Percentiles rank a stretch among this genome's conserved stretches.
Evolutionary conservation across 1,140 invertebrate genomes (phyloP).

Genomic region (Brachionus plicatilis): DNA sequence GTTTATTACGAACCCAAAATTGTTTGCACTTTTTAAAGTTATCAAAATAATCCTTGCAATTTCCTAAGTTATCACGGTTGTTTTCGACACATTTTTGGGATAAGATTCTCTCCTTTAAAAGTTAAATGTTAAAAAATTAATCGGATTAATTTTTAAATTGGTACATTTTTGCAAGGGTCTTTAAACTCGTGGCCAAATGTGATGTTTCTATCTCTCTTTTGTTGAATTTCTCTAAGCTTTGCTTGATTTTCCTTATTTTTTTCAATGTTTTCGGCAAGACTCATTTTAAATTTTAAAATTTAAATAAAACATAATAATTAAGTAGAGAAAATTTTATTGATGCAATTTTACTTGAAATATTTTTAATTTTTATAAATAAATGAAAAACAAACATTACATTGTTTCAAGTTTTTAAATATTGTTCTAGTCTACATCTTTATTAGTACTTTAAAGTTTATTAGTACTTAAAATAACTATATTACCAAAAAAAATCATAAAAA

Average conservation of each 20-base stretch:
- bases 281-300: not conserved
- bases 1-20: constrained; percentile 33
- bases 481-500: too few species aligned
- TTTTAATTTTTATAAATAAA: not conserved
- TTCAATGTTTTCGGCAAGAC: not conserved
- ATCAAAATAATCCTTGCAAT: constrained; percentile 38
- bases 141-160: not conserved
- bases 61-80: not conserved
- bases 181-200: constrained; percentile 28
- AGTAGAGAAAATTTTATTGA: not conserved
- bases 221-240: constrained; percentile 12
- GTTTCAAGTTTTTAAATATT: not conserved
- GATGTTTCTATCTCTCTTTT: not conserved
- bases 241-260: constrained; percentile 8
- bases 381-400: not conserved
- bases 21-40: constrained; percentile 40
- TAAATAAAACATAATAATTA: not conserved
- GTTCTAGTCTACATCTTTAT: too few species aligned
- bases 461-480: too few species aligned
- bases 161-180: constrained; percentile 27
- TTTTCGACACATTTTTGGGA: constrained; percentile 35
- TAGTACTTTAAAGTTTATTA: too few species aligned
- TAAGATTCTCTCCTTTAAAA: constrained; percentile 1
- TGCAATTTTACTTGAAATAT: constrained; percentile 10
- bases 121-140: not conserved